phyloP scores from a whole-genome alignment of 1,140 invertebrate species.

The Leptonema lineaticorne region DNA sequence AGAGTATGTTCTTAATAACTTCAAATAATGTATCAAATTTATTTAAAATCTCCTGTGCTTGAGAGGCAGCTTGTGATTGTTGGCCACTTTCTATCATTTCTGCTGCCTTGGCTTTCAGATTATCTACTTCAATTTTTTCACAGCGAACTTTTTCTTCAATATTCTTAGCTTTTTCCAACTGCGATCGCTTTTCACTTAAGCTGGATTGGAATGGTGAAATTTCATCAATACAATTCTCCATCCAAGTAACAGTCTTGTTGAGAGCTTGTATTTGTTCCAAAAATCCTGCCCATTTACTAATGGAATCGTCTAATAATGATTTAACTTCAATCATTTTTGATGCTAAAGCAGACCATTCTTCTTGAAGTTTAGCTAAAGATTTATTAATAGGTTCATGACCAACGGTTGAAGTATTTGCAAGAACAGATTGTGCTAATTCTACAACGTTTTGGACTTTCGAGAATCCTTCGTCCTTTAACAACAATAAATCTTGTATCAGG shows the following conservation, averaged over 20 bases:
- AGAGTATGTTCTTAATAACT: constrained; percentile 70
- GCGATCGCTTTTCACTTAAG: constrained; percentile 80
- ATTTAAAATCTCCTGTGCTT: constrained; percentile 82
- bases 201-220: constrained; percentile 74
- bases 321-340: constrained; percentile 89
- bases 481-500: constrained; percentile 80
- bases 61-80: constrained; percentile 75
- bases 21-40: constrained; percentile 75
- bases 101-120: constrained; percentile 79
- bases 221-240: constrained; percentile 72
- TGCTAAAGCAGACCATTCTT: constrained; percentile 84
- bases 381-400: constrained; percentile 87
- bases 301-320: constrained; percentile 82
- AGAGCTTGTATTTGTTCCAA: constrained; percentile 84
- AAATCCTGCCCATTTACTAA: constrained; percentile 86
- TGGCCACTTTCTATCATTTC: constrained; percentile 85
- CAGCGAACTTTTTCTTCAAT: constrained; percentile 87
- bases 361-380: constrained; percentile 78
- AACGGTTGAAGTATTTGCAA: constrained; percentile 86
- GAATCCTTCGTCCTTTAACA: constrained; percentile 90
- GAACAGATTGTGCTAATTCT: constrained; percentile 86
- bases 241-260: constrained; percentile 77
- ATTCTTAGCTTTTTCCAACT: constrained; percentile 81
- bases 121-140: constrained; percentile 91
- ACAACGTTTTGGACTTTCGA: constrained; percentile 82